Evolutionary conservation across 2,113 vertebrate genomes (phyloP).

Genomic region (Paratilapia polleni): DNA sequence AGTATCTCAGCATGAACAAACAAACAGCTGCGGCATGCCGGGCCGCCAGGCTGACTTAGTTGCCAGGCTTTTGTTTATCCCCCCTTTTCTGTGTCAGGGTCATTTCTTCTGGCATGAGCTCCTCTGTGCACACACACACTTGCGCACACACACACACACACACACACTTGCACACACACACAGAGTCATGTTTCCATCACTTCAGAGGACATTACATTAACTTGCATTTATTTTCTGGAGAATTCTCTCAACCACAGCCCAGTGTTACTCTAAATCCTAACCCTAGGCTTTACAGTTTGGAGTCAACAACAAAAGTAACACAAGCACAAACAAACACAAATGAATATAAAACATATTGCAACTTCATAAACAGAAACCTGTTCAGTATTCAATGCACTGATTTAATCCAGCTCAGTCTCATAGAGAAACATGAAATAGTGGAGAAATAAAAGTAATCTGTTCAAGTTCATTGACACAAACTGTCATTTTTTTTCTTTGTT

Average conservation of each 20-base stretch:
- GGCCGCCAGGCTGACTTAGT: conserved; percentile 21
- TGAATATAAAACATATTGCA: neutral
- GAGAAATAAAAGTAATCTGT: too few species aligned
- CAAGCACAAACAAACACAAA: neutral
- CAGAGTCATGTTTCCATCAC: neutral
- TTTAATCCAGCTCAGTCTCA: too few species aligned
- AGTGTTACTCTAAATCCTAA: neutral
- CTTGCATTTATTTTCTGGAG: neutral
- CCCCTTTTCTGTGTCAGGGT: conserved; percentile 44
- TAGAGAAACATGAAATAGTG: neutral
- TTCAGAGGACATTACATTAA: neutral
- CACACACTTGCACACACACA: conserved; percentile 2
- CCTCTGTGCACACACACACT: neutral
- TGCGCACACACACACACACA: neutral
- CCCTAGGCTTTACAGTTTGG: neutral
- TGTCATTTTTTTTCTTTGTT: neutral
- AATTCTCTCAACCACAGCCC: neutral
- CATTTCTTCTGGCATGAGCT: conserved; percentile 24
- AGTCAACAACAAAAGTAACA: neutral
- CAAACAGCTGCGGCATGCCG: conserved; percentile 41
- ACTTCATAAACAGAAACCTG: too few species aligned
- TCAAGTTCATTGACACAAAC: neutral
- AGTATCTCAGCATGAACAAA: conserved; percentile 34
- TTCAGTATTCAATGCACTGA: too few species aligned
- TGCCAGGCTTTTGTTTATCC: conserved; percentile 55